Base-by-base conservation (phyloP, 2,888 invertebrate genomes). In the Heliconius charithonia region DNA sequence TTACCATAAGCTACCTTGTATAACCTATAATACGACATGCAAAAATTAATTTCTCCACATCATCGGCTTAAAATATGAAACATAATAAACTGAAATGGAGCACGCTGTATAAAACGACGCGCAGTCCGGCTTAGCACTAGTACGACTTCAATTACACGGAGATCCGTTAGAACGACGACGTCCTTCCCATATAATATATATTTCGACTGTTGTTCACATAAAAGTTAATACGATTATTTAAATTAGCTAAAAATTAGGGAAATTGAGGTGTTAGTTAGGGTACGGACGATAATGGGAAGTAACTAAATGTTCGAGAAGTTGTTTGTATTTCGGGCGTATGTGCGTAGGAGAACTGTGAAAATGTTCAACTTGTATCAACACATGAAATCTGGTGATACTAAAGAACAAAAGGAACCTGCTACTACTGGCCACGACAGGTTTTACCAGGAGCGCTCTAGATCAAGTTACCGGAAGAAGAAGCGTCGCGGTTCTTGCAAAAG, bases 341-440 rank as follows among this genome's bases (percentile, higher is more conserved):
- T 78, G 6, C 45, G 2, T n/a, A 74, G 78, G 56, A 37, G 45
- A 41, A 13, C 79, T 27, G 84, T 81, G 19, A 95, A 93, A 83
- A 97, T 97, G 97, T 97, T 97, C 89, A 97, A 97, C 85, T 91
- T 97, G 81, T 97, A 97, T 85, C 96, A 97, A 85, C 96, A 95
- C 82, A 96, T 97, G 91, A 95, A 96, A 85, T 95, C 96, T 76
- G 95, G 93, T 37, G 95, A 96, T 25, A 95, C 93, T 7, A 96
- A 93, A 84, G 95, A 95, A 41, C 92, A 88, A 83, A 96, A 91
- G 81, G 95, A 93, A 83, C 89, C 95, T 0, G 96, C 96, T 85
- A 96, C 97, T 3, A 98, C 97, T 12, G 98, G 97, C 0, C 98
- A 98, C 85, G 98, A 98, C 86, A 95, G 97, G 84, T 98, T 97